phyloP scores from a whole-genome alignment of 1,140 invertebrate genomes.

The Dolichoris vasculosae region DNA sequence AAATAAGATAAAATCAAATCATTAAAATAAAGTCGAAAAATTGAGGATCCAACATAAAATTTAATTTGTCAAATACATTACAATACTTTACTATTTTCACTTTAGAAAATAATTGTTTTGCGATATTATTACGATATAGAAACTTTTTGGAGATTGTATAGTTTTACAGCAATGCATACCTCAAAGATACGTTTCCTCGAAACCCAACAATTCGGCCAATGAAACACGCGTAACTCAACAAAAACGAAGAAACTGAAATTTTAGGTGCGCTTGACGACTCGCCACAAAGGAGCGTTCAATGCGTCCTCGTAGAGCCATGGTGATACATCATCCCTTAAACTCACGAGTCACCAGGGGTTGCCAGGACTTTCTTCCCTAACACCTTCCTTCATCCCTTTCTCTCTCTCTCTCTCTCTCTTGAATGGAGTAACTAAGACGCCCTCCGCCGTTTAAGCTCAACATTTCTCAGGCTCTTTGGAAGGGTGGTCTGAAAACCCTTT shows the following conservation, averaged over 20 bases:
- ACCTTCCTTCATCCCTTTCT: conserved; percentile 56
- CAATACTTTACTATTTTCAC: no score
- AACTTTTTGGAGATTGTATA: no score
- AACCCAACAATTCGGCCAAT: not conserved
- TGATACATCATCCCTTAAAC: conserved; percentile 73
- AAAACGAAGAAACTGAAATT: conserved; percentile 44
- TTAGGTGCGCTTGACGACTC: not conserved
- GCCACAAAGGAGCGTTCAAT: conserved; percentile 60
- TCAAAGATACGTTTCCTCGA: no score
- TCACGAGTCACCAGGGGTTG: conserved; percentile 34
- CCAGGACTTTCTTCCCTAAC: conserved; percentile 2
- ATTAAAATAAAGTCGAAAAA: no score
- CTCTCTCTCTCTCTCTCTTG: conserved; percentile 48
- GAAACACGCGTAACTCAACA: not conserved
- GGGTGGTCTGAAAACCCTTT: conserved; percentile 13
- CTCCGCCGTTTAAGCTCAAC: conserved; percentile 38
- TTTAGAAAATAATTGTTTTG: no score
- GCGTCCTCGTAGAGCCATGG: conserved; percentile 57
- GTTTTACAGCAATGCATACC: no score
- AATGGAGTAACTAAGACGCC: conserved; percentile 1
- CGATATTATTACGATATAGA: no score
- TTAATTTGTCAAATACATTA: no score
- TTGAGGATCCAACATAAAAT: no score
- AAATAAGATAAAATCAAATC: no score
- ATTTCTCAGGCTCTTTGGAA: conserved; percentile 49